Evolutionary conservation across 2,113 vertebrate genomes (phyloP).

Genomic region (Cephalopterus ornatus): DNA sequence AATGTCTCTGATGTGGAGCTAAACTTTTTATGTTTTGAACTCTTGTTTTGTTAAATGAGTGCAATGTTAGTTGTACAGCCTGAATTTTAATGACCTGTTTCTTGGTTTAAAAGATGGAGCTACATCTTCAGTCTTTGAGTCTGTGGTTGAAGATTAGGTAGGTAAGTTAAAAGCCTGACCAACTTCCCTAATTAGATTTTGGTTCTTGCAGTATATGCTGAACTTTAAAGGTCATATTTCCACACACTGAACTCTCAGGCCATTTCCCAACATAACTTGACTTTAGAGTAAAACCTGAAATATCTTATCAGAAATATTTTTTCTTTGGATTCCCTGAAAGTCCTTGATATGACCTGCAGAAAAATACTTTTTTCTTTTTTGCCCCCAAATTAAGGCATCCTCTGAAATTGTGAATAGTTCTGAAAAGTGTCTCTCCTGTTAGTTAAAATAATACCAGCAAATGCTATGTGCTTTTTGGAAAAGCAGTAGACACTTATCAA

Average conservation of each 20-base stretch:
- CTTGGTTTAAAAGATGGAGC: background rate
- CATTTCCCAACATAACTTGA: background rate
- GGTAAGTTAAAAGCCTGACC: background rate
- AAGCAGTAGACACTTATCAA: background rate
- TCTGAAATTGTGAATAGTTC: background rate
- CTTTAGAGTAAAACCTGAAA: background rate
- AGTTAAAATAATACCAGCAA: background rate
- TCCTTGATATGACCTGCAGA: background rate
- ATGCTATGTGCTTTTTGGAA: background rate
- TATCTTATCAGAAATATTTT: background rate
- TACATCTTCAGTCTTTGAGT: slow-evolving; percentile 8
- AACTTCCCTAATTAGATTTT: background rate
- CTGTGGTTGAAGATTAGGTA: background rate
- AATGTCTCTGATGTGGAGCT: slow-evolving; percentile 20
- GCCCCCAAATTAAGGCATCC: background rate
- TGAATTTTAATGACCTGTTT: background rate
- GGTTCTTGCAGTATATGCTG: background rate
- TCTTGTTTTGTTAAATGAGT: slow-evolving; percentile 5
- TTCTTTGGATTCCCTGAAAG: background rate
- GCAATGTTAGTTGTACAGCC: background rate
- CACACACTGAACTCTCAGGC: background rate
- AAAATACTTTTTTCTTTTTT: background rate
- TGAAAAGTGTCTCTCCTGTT: background rate
- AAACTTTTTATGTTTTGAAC: background rate
- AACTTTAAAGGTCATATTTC: background rate